Base-by-base conservation (phyloP, 2,888 invertebrate genomes). In the Himalopsyche anomala region DNA sequence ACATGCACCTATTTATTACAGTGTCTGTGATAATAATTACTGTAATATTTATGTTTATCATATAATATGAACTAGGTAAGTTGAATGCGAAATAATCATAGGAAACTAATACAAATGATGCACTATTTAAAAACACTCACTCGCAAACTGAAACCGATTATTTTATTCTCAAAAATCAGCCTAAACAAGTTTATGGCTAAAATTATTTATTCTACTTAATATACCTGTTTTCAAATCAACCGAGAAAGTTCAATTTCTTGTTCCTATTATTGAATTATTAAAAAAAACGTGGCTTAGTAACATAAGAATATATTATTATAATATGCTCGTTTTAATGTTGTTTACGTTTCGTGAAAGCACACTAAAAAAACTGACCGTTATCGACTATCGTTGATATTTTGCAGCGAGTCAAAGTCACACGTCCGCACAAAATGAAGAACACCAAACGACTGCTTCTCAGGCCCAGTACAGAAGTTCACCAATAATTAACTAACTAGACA, bases 221-320 rank as follows among this genome's bases (percentile, higher is more conserved):
- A 74, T 74, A 74, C 74, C 74, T 74, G 74, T 74, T 74, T 74
- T 74, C 2, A 36, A 74, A 74, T 38, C 74, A 74, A 74, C 9
- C 74, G 19, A 38, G 74, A 74, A 74, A 74, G 74, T 36, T 74
- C 2, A 38, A 36, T 5, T 74, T 74, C 36, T 38, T 74, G 74
- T 62, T 62, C 19, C 0, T 62, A 62, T 62, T 62, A 6, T 56
- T 56, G 19, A 74, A 36, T 74, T 12, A 15, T 74, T 28, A 74
- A 74, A 74, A 38, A 74, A 45, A 45, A 5, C 42, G 69, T 74
- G 15, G 28, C 74, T 15, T 74, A 12, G 74, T 6, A 15, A 74
- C 36, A 74, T 28, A 5, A 62, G 62, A 62, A 62, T 28, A 62
- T 51, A 62, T 62, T 62, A n/a, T 62, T 19, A 19, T 62, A 19